Evolutionary conservation across 2,888 invertebrate species (phyloP), one percentile per base, ranked within the genome.

Genomic region (Diarsia rubi): DNA sequence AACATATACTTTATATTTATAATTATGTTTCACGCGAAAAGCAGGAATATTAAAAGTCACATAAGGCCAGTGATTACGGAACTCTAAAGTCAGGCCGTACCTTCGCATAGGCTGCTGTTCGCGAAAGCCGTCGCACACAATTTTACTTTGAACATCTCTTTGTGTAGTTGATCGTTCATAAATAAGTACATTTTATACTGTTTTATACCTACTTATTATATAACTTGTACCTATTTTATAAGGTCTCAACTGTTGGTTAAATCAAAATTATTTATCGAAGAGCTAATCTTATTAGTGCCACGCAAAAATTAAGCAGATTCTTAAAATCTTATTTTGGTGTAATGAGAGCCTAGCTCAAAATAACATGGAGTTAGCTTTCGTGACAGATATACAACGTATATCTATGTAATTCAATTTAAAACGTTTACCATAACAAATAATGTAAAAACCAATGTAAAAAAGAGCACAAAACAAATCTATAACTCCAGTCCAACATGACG

Each of bases 141-240:
- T 85, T 86, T 85, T 74, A 63, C 78, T 82, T 87, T 85, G 78
- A 88, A 87, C 81, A 87, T 86, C 75, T 79, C 85, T 87, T 82
- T 86, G 81, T 88, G 73, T 75, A 76, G 57, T 71, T 82, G 83
- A 83, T 82, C 75, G 85, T 70, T 82, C 65, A 73, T 81, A 88
- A 80, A 83, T 73, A 81, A 75, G 47, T 65, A 81, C 57, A 68
- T 78, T 83, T 62, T 78, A 59, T 78, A 72, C 45, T 27, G 49
- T 63, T 64, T 5, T 1, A n/a, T n/a, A 66, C 54, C 68, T 62
- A 57, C 47, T 45, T 12, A 63, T 37, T 37, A 8, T 37, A 31
- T 37, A 37, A 6, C 37, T 37, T 37, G 5, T 37, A 31, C n/a
- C 54, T 75, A 27, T 75, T 60, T 68, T 37, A 37, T 60, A 69